Evolutionary conservation across 2,797 vertebrate genomes (phyloP).

Genomic region (Hozukius guyotensis): DNA sequence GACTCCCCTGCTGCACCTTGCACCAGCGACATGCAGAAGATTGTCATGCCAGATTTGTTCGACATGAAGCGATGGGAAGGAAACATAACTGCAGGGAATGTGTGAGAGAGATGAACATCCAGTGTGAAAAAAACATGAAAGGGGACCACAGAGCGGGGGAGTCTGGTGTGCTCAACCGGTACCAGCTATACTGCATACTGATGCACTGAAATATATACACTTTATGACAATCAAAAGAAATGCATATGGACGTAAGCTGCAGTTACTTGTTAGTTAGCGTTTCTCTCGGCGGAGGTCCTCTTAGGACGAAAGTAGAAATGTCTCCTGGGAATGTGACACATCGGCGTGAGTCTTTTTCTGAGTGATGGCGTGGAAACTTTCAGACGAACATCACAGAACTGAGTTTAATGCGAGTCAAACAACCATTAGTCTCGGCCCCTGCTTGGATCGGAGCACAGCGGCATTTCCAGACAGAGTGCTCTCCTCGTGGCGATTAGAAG

Average conservation of each 20-base stretch:
- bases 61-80: slow-evolving; percentile 62
- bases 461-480: slow-evolving; percentile 24
- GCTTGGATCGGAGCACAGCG: slow-evolving; percentile 18
- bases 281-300: background rate
- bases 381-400: slow-evolving; percentile 29
- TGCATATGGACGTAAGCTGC: background rate
- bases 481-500: background rate
- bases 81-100: slow-evolving; percentile 66
- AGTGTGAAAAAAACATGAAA: slow-evolving; percentile 50
- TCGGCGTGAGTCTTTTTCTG: slow-evolving; percentile 18
- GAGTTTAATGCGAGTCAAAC: slow-evolving; percentile 43
- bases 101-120: slow-evolving; percentile 60
- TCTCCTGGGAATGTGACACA: slow-evolving; percentile 28
- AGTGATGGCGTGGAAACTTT: slow-evolving; percentile 30
- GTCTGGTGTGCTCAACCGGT: slow-evolving; percentile 10
- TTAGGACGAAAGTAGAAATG: slow-evolving; percentile 21
- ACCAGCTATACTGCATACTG: slow-evolving; percentile 17
- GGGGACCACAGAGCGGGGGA: slow-evolving; percentile 25
- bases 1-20: slow-evolving; percentile 56
- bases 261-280: background rate
- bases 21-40: slow-evolving; percentile 54
- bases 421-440: slow-evolving; percentile 29
- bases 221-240: background rate
- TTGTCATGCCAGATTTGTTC: slow-evolving; percentile 75
- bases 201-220: slow-evolving; percentile 14